Percentiles rank a stretch among this genome's conserved stretches.
Evolutionary conservation across 2,888 invertebrate genomes (phyloP).

Genomic region (Griposia aprilina): DNA sequence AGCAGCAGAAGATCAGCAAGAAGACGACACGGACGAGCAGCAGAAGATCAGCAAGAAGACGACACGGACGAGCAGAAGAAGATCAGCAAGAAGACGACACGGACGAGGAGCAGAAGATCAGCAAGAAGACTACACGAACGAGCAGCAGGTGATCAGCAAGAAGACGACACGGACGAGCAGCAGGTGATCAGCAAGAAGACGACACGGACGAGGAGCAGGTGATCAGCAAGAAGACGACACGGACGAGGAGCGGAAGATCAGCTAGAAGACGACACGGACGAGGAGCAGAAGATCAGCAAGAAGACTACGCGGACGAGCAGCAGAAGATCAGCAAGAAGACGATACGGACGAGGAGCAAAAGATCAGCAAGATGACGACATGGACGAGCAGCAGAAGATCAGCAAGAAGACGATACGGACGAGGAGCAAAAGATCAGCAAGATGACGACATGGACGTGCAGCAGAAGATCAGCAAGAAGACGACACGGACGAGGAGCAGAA

Average conservation of each 20-base stretch:
- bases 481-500: constrained; percentile 14
- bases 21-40: constrained; percentile 35
- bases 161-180: constrained; percentile 46
- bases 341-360: constrained; percentile 31
- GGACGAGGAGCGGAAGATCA: constrained; percentile 34
- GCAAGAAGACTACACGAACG: constrained; percentile 42
- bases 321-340: constrained; percentile 7
- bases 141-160: constrained; percentile 9
- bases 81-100: constrained; percentile 23
- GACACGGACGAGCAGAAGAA: constrained; percentile 35
- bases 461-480: neutral
- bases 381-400: constrained; percentile 16
- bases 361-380: constrained; percentile 15
- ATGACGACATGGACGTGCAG: constrained; percentile 22
- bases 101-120: constrained; percentile 41
- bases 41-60: constrained; percentile 14
- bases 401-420: constrained; percentile 22
- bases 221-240: constrained; percentile 27
- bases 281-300: constrained; percentile 17
- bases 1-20: no score
- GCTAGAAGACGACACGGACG: constrained; percentile 38
- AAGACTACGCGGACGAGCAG: constrained; percentile 42
- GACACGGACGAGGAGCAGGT: constrained; percentile 38
- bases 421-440: constrained; percentile 12
- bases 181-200: constrained; percentile 8